Conservation (phyloP, 2,888 invertebrate genomes). For the Thymelicus lineola region DNA sequence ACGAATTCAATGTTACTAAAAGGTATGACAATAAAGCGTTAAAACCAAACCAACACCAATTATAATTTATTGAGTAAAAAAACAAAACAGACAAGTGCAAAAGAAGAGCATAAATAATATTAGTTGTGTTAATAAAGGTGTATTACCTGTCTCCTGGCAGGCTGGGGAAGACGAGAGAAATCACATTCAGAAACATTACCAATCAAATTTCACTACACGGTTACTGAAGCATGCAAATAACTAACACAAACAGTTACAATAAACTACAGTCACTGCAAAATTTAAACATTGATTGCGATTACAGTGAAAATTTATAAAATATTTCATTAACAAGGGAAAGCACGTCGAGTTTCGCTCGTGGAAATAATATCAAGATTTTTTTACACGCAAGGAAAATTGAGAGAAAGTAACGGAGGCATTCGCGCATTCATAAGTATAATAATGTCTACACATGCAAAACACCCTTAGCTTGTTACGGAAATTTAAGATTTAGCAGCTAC, state of each 20-base stretch:
- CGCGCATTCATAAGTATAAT: conserved; percentile 39
- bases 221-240: conserved; percentile 71
- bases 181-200: conserved; percentile 84
- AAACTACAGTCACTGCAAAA: conserved; percentile 46
- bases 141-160: conserved; percentile 85
- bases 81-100: conserved; percentile 20
- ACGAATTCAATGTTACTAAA: neutral
- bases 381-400: conserved; percentile 79
- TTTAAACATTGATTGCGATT: conserved; percentile 68
- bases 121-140: conserved; percentile 24
- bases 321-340: conserved; percentile 80
- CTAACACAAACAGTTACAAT: conserved; percentile 38
- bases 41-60: conserved; percentile 21
- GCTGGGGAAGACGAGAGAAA: conserved; percentile 84
- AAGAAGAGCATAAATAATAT: conserved; percentile 7
- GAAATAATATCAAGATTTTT: conserved; percentile 81
- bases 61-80: conserved; percentile 1
- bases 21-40: neutral
- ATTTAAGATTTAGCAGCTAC: conserved; percentile 1
- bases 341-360: conserved; percentile 73
- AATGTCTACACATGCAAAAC: conserved; percentile 50
- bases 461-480: conserved; percentile 47
- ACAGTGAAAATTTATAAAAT: conserved; percentile 67
- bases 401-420: conserved; percentile 62
- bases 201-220: conserved; percentile 70